These are phyloP conservation scores for Phalacrocorax carbo DNA, from an alignment of 2,113 vertebrate species.

Conservation along the genomic window DNA sequence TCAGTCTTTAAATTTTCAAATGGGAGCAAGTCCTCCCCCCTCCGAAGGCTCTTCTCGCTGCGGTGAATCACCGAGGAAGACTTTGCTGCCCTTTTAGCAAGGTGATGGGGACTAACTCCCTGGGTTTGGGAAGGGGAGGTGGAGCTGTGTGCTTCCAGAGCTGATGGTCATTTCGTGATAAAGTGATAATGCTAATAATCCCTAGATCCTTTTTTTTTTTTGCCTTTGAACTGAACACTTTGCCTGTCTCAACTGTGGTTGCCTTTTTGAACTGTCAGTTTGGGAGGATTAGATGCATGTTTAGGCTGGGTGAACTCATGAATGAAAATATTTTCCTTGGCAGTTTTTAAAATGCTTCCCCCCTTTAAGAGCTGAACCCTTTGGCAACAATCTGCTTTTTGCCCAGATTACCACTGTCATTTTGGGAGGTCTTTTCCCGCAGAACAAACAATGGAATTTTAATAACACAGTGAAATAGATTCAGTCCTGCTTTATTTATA, in stretches of 20 bases:
- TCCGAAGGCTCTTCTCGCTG: not conserved
- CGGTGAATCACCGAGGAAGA: not conserved
- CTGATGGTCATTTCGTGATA: conserved; percentile 71
- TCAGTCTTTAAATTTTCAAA: not conserved
- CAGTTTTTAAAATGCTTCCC: conserved; percentile 71
- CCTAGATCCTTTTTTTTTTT: conserved; percentile 21
- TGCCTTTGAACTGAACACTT: conserved; percentile 74
- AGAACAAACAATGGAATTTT: conserved; percentile 71
- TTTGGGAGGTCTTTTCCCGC: conserved; percentile 61
- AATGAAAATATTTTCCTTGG: conserved; percentile 86
- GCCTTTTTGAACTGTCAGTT: conserved; percentile 81
- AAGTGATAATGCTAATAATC: conserved; percentile 70
- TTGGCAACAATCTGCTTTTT: conserved; percentile 63
- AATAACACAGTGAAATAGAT: conserved; percentile 55
- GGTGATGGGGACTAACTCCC: not conserved
- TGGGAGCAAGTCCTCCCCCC: not conserved
- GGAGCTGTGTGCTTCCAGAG: conserved; percentile 22
- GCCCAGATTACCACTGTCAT: conserved; percentile 69
- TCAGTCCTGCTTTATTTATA: conserved; percentile 25
- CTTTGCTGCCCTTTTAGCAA: conserved; percentile 22
- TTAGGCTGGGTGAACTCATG: conserved; percentile 84
- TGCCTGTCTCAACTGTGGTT: conserved; percentile 66
- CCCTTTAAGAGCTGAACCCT: conserved; percentile 54
- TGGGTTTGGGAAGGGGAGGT: conserved; percentile 37
- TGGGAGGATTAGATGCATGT: conserved; percentile 81